These are phyloP conservation scores for Darevskia nairensis DNA, from an alignment of 2,797 vertebrate species.

Conservation along the genomic window DNA sequence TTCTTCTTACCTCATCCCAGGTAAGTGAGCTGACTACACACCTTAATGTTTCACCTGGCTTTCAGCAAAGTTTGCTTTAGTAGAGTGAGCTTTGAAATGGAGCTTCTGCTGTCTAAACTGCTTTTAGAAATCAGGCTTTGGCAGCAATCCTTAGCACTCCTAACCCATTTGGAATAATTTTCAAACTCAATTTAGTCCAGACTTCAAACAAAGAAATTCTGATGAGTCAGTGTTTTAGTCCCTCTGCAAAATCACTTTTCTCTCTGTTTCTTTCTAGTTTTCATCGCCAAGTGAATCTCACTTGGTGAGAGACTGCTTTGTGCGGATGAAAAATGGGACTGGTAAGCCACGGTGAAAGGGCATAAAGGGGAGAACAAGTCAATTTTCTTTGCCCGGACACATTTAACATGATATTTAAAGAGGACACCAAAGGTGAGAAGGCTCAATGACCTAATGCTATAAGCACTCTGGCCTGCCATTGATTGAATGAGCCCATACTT, in stretches of 20 bases:
- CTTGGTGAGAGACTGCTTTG: neutral
- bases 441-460: neutral
- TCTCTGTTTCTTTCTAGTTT: neutral
- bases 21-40: neutral
- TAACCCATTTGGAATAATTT: neutral
- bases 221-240: neutral
- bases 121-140: too few species aligned
- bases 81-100: neutral
- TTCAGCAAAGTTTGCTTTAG: neutral
- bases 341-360: constrained; percentile 6
- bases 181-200: neutral
- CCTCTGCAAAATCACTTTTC: neutral
- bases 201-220: neutral
- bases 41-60: neutral
- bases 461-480: neutral
- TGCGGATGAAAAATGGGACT: constrained; percentile 7
- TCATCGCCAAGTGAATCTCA: neutral
- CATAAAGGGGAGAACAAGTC: neutral
- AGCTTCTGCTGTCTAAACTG: neutral
- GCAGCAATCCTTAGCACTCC: neutral
- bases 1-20: too few species aligned
- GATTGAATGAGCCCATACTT: neutral
- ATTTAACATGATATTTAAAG: neutral
- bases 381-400: constrained; percentile 22
- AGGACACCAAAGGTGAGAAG: neutral